These are phyloP conservation scores for Pygocentrus nattereri DNA, from an alignment of 2,797 vertebrate species.

Conservation along the genomic window DNA sequence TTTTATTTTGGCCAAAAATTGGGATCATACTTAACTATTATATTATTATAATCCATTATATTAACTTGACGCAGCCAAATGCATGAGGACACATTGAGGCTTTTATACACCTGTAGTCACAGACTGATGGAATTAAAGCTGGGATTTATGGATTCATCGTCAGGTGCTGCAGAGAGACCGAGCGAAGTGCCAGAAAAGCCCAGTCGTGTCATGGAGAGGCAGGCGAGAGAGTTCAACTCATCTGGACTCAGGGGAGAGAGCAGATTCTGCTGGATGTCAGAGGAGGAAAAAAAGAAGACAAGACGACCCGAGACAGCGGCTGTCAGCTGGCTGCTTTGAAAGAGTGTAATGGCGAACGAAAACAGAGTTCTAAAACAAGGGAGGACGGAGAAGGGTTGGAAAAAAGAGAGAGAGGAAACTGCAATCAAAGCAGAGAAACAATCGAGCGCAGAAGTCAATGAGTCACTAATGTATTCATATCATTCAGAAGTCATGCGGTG, in stretches of 20 bases:
- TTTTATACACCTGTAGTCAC: not conserved
- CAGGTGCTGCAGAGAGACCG: conserved; percentile 5
- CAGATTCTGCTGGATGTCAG: conserved; percentile 41
- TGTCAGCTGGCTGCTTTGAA: conserved; percentile 44
- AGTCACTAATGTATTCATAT: conserved; percentile 41
- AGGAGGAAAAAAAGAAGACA: conserved; percentile 21
- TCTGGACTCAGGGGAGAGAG: conserved; percentile 35
- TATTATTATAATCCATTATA: too few species aligned
- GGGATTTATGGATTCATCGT: not conserved
- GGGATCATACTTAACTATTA: too few species aligned
- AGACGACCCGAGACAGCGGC: conserved; percentile 37
- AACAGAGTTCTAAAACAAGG: conserved; percentile 25
- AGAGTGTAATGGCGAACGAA: conserved; percentile 4
- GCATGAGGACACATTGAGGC: too few species aligned
- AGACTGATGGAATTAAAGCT: not conserved
- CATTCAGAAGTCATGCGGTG: conserved; percentile 27
- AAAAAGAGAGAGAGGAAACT: conserved; percentile 8
- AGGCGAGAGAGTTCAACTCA: conserved; percentile 32
- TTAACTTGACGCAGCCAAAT: too few species aligned
- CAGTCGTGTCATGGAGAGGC: conserved; percentile 24
- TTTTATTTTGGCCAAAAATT: too few species aligned
- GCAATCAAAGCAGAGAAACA: conserved; percentile 25
- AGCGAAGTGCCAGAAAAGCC: not conserved
- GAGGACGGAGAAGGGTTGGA: conserved; percentile 3
- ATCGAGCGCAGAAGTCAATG: conserved; percentile 18